Evolutionary conservation across 2,797 vertebrate species (phyloP).

Genomic region (Brachymystax lenok): DNA sequence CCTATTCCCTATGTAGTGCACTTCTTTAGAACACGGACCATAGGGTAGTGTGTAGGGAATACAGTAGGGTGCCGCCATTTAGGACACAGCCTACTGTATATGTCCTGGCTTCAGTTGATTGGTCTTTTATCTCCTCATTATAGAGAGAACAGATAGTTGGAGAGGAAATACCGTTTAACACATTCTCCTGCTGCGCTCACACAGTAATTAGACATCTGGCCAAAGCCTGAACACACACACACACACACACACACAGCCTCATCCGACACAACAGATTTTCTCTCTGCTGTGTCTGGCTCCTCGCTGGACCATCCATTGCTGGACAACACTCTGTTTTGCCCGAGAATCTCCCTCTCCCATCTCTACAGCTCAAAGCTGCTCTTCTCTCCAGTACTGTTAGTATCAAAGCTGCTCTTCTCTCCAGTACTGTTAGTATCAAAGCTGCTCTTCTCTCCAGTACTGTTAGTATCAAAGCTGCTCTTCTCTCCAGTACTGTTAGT

Average conservation of each 20-base stretch:
- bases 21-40: no score
- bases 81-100: not conserved
- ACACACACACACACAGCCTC: not conserved
- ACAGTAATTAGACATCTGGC: not conserved
- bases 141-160: constrained; percentile 10
- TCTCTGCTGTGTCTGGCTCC: not conserved
- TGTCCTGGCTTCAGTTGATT: constrained; percentile 15
- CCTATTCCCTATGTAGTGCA: no score
- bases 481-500: no score
- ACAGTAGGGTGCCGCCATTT: not conserved
- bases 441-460: no score
- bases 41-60: not conserved
- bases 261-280: no score
- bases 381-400: no score
- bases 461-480: no score
- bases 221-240: not conserved
- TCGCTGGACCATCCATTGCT: not conserved
- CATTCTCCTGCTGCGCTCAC: not conserved
- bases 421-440: no score
- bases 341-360: not conserved
- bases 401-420: no score
- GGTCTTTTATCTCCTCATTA: constrained; percentile 23
- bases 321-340: not conserved
- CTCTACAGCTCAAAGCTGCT: not conserved
- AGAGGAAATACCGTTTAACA: not conserved